Conservation (phyloP, 2,888 invertebrate genomes). For the Ypsolopha scabrella region DNA sequence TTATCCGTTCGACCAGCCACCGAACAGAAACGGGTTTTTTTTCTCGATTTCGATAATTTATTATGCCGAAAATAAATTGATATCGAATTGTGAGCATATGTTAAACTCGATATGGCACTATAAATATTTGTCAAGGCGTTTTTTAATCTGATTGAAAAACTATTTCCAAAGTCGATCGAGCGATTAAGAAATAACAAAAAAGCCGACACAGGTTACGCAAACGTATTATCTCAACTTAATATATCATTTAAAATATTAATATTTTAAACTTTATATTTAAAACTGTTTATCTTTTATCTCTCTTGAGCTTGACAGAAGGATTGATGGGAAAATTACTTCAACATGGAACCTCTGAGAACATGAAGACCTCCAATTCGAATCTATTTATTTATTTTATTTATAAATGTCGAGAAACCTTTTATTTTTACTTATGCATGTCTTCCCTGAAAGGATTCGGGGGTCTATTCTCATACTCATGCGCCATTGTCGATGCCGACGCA, state of each 20-base stretch:
- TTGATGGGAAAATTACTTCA: too few species aligned
- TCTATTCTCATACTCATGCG: conserved; percentile 29
- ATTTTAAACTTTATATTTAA: too few species aligned
- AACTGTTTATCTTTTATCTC: too few species aligned
- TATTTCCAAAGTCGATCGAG: too few species aligned
- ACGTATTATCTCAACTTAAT: too few species aligned
- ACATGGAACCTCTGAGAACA: too few species aligned
- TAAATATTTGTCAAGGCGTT: conserved; percentile 4
- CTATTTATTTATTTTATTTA: too few species aligned
- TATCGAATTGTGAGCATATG: conserved; percentile 43
- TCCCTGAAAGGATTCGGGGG: conserved; percentile 10
- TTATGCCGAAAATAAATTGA: conserved; percentile 55
- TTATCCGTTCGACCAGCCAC: conserved; percentile 12
- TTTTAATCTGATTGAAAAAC: too few species aligned
- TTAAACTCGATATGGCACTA: conserved; percentile 5
- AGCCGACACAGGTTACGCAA: too few species aligned
- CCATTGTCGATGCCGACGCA: not conserved
- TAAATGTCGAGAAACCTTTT: not conserved
- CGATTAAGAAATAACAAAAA: too few species aligned
- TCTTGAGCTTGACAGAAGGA: too few species aligned
- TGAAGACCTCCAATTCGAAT: conserved; percentile 22
- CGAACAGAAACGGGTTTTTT: conserved; percentile 43
- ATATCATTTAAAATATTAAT: too few species aligned
- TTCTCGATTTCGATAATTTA: conserved; percentile 32
- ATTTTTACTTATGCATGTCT: not conserved